Evolutionary conservation across 2,888 invertebrate genomes (phyloP), one percentile per base, ranked within the genome.

Genomic region (Scaptodrosophila latifasciaeformis): DNA sequence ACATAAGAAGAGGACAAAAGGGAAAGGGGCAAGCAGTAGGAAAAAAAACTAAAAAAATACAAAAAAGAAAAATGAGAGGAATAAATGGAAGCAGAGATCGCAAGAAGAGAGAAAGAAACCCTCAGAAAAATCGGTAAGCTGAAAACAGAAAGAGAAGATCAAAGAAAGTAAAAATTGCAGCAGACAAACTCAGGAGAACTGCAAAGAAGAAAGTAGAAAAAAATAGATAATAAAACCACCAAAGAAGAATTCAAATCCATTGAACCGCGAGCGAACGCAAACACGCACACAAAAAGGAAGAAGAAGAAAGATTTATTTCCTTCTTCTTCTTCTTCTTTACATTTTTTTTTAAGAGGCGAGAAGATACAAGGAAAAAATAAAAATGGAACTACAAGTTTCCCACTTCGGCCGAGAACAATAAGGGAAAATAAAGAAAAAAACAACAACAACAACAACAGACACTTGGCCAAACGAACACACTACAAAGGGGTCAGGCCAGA

Each of bases 311-410:
- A 52, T 10, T 12, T 21, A 50, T 55, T 42, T 24, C n/a, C n/a
- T n/a, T n/a, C n/a, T n/a, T n/a, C n/a, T n/a, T n/a, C n/a, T n/a
- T n/a, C n/a, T n/a, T n/a, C n/a, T n/a, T n/a, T n/a, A n/a, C n/a
- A n/a, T n/a, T n/a, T n/a, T n/a, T n/a, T n/a, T n/a, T n/a, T n/a
- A 49, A 54, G 56, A 56, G 55, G 59, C 62, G 75, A 75, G 67
- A 72, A 77, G 71, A 74, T 70, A 74, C 64, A 67, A 71, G 78
- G 77, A 70, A 63, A 70, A 66, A 66, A 62, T 68, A 71, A 62
- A 55, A 34, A 15, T 34, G 12, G 13, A 12, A 15, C 34, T 13
- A 10, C 34, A 13, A 15, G 13, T 34, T 12, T 15, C 12, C 12
- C 34, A 37, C 27, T 6, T 27, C 27, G 27, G 9, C 27, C 27